Evolutionary conservation across 2,113 vertebrate species (phyloP), one percentile per base, ranked within the genome.

Genomic region (Salminus brasiliensis): DNA sequence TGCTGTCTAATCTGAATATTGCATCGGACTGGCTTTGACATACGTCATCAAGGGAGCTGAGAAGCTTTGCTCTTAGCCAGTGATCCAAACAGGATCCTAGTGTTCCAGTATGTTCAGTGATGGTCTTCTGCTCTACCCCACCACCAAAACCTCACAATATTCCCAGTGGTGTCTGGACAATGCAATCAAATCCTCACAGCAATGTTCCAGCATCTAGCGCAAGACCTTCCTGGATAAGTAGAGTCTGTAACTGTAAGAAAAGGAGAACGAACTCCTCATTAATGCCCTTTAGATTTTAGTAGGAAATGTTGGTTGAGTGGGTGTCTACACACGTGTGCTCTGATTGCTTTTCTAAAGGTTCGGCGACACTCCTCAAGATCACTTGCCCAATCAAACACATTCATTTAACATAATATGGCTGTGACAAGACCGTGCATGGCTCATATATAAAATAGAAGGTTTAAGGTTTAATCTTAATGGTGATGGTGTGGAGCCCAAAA

Each of bases 381-480:
- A 53, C 9, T 30, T n/a, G 25, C 3, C 18, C 29, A 43, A 74
- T 13, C 8, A 7, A 23, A 23, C 23, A 60, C n/a, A 71, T 13
- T 52, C 29, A 55, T 36, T 7, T 32, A 45, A 59, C 21, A 43
- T 11, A 60, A 74, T 32, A 55, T 55, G 59, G 21, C 52, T 32
- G 43, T 49, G n/a, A 13, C 25, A 47, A 63, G n/a, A 63, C 39
- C 29, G 27, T 5, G 15, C 7, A 43, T 32, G 57, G 57, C 43
- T 62, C 55, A 21, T 30, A 47, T 62, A 23, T 15, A 74, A 63
- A 47, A 32, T 0, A 32, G 9, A n/a, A 5, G 45, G 16, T 43
- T 41, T 9, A n/a, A n/a, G n/a, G n/a, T n/a, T n/a, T n/a, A n/a
- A 59, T 74, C 55, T 73, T 73, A 59, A 57, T 62, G 72, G 21